A percentile compares a stretch with the other conserved stretches of the same genome.
phyloP scores from a whole-genome alignment of 1,140 invertebrate species.

The Bombus terrestris region DNA sequence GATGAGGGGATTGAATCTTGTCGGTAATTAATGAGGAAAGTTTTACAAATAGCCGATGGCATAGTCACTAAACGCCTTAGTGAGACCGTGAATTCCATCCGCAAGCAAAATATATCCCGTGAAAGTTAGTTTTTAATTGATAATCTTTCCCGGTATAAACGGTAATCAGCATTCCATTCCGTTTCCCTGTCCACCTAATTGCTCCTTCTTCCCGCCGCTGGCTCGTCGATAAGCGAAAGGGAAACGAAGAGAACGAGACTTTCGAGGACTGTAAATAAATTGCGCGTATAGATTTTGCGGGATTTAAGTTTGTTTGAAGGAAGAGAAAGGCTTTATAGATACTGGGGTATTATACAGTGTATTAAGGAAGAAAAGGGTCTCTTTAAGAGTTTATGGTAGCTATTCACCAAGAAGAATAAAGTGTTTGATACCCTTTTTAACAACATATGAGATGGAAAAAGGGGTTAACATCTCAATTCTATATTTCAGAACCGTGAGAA shows the following conservation, averaged over 20 bases:
- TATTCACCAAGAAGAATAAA: not conserved
- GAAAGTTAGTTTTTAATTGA: constrained; percentile 70
- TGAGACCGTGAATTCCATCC: constrained; percentile 67
- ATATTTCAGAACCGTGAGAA: no score
- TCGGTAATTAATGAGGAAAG: constrained; percentile 79
- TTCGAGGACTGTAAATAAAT: constrained; percentile 1
- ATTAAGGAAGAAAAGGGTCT: no score
- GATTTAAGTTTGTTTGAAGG: not conserved
- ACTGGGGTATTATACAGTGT: not conserved
- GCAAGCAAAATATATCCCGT: constrained; percentile 60
- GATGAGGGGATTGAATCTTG: constrained; percentile 74
- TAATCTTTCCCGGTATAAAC: constrained; percentile 54
- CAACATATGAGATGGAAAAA: no score
- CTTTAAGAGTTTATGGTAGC: not conserved
- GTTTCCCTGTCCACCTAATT: constrained; percentile 29
- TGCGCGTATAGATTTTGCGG: not conserved
- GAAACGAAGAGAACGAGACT: not conserved
- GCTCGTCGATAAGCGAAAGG: not conserved
- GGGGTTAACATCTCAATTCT: no score
- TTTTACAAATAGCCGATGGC: constrained; percentile 77
- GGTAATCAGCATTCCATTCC: constrained; percentile 42
- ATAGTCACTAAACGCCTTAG: constrained; percentile 70
- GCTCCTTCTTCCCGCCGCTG: not conserved
- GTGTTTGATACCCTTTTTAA: no score
- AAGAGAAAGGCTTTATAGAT: not conserved